Conservation (phyloP, 2,888 invertebrate species). For the Drosophila anomalipes region DNA sequence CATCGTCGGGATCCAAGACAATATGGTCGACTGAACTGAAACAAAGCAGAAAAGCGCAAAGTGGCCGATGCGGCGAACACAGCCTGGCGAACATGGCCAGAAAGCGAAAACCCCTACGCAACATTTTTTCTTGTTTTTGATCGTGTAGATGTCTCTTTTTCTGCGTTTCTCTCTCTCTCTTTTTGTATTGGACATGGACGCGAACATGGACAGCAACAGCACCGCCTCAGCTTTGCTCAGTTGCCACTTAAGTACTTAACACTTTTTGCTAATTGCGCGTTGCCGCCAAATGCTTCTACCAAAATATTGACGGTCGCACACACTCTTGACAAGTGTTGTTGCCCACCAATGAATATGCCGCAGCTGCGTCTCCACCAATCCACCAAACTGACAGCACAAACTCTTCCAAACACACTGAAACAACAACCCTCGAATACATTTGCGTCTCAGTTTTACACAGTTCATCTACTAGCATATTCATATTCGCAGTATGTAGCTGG, state of each 20-base stretch:
- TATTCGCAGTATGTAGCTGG: neutral
- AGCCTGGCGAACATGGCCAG: conserved; percentile 38
- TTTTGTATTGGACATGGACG: conserved; percentile 28
- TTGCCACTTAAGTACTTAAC: conserved; percentile 82
- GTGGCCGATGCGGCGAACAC: conserved; percentile 50
- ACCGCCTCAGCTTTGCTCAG: conserved; percentile 57
- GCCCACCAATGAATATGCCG: conserved; percentile 55
- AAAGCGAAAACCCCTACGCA: conserved; percentile 77
- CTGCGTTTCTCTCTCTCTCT: neutral
- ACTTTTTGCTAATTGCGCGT: conserved; percentile 80
- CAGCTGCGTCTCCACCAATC: conserved; percentile 46
- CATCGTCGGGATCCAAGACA: conserved; percentile 50
- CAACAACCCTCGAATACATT: conserved; percentile 33
- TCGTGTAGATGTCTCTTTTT: conserved; percentile 7
- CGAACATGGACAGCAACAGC: conserved; percentile 45
- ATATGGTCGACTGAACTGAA: conserved; percentile 81
- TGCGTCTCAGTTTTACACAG: conserved; percentile 48
- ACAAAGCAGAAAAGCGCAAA: conserved; percentile 81
- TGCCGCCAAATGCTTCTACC: conserved; percentile 72
- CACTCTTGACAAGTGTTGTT: conserved; percentile 63
- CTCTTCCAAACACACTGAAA: conserved; percentile 31
- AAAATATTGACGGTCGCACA: conserved; percentile 63
- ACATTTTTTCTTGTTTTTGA: conserved; percentile 30
- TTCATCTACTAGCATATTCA: neutral
- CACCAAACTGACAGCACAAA: conserved; percentile 52